Conservation (phyloP, 2,113 vertebrate genomes). For the Egretta garzetta region DNA sequence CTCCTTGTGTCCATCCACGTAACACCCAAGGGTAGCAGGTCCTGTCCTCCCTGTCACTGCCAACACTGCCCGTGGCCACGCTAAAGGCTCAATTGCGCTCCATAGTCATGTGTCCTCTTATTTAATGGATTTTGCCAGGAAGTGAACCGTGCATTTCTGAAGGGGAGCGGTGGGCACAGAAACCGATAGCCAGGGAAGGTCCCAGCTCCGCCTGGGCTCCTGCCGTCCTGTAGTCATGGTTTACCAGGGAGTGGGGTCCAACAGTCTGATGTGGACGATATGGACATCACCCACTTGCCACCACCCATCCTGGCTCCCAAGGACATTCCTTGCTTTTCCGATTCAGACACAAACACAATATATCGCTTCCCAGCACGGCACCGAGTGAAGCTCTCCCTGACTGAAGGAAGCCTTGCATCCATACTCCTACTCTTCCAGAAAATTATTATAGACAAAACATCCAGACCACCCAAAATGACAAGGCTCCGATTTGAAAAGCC, state of each 20-base stretch:
- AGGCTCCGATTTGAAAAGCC: not conserved
- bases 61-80: not conserved
- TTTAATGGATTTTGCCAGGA: not conserved
- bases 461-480: not conserved
- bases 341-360: not conserved
- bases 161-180: not conserved
- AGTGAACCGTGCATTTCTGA: rapidly evolving
- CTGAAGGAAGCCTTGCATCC: not conserved
- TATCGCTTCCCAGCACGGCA: rapidly evolving
- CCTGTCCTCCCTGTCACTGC: not conserved
- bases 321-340: rapidly evolving
- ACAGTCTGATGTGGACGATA: rapidly evolving
- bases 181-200: not conserved
- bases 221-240: rapidly evolving
- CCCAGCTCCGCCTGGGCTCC: not conserved
- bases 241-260: not conserved
- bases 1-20: rapidly evolving
- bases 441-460: not conserved
- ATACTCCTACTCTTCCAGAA: not conserved
- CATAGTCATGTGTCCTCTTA: not conserved
- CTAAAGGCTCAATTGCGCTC: not conserved
- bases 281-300: too few species aligned
- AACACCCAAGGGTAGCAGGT: not conserved
- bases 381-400: not conserved
- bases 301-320: not conserved